A percentile compares a stretch with the other conserved stretches of the same genome.
These are phyloP conservation scores for Nycticebus coucang DNA, from an alignment of 2,113 vertebrate genomes.

Conservation along the genomic window DNA sequence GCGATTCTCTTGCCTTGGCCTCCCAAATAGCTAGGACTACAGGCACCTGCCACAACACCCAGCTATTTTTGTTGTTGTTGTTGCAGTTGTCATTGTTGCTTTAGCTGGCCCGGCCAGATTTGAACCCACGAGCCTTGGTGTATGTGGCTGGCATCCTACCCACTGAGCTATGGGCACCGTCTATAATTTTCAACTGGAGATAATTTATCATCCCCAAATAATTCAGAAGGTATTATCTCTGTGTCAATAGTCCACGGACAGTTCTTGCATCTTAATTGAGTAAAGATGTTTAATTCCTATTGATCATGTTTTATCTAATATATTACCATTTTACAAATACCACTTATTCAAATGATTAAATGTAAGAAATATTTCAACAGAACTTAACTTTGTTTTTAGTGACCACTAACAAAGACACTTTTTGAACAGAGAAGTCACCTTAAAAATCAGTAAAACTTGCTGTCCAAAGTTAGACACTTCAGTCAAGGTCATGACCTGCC, in stretches of 20 bases:
- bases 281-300: neutral
- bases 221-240: neutral
- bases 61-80: too few relatives aligned
- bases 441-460: neutral
- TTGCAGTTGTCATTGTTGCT: too few relatives aligned
- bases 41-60: too few relatives aligned
- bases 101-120: too few relatives aligned
- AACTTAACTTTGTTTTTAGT: conserved; percentile 7
- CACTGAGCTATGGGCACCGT: too few relatives aligned
- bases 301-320: neutral
- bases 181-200: conserved; percentile 3
- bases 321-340: neutral
- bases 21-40: too few relatives aligned
- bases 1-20: too few relatives aligned
- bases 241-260: neutral
- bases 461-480: neutral
- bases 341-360: neutral
- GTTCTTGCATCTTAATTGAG: neutral
- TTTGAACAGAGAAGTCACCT: too few relatives aligned
- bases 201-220: neutral
- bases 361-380: neutral
- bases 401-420: neutral
- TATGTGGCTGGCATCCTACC: too few relatives aligned
- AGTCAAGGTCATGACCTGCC: neutral
- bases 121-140: too few relatives aligned